Evolutionary conservation across 2,113 vertebrate genomes (phyloP).

Genomic region (Oncorhynchus clarkii): DNA sequence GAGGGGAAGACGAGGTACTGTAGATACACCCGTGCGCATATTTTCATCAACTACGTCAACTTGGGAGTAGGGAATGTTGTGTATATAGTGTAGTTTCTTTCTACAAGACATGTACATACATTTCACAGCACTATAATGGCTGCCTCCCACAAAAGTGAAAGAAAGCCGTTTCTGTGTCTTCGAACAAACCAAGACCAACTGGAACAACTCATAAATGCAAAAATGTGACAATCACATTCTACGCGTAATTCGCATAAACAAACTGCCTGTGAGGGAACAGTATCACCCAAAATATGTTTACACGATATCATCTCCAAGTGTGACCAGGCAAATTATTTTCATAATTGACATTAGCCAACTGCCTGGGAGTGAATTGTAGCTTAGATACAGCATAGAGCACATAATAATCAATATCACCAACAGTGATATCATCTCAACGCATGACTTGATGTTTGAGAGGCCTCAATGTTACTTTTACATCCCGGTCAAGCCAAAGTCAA

Average conservation of each 20-base stretch:
- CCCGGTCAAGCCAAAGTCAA: conserved; percentile 11
- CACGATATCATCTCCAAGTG: conserved; percentile 13
- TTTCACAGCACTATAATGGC: background rate
- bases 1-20: background rate
- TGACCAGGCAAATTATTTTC: conserved; percentile 15
- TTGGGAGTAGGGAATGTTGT: background rate
- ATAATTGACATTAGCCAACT: background rate
- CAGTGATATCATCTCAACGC: conserved; percentile 1
- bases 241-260: background rate
- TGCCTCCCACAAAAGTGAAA: conserved; percentile 9
- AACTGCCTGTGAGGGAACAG: too few species aligned
- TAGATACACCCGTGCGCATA: background rate
- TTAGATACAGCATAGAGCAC: too few species aligned
- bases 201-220: background rate
- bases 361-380: too few species aligned
- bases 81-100: background rate
- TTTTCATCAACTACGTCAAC: background rate
- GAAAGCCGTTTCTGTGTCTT: conserved; percentile 14
- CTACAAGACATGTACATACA: background rate
- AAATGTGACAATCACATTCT: conserved; percentile 23
- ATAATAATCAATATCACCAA: background rate
- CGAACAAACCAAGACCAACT: background rate
- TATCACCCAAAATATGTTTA: too few species aligned
- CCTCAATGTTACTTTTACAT: background rate
- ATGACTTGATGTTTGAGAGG: background rate